These are phyloP conservation scores for Mythimna lalbum DNA, from an alignment of 2,888 invertebrate species.

Conservation along the genomic window DNA sequence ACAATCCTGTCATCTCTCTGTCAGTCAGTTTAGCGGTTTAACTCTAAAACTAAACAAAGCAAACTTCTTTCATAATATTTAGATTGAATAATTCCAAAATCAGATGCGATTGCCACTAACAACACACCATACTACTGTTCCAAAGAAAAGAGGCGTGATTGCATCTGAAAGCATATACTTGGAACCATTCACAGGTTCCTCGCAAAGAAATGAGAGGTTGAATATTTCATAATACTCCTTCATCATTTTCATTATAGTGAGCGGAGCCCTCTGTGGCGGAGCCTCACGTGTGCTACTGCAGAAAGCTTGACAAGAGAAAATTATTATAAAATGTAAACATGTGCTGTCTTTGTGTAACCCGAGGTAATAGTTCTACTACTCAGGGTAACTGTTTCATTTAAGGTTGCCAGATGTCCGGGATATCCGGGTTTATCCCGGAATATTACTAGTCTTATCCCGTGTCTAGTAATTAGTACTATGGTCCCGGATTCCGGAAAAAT, in stretches of 20 bases:
- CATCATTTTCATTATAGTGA: slow-evolving; percentile 10
- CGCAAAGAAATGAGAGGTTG: slow-evolving; percentile 7
- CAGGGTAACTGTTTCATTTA: background rate
- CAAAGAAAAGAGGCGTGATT: background rate
- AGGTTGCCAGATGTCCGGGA: no score
- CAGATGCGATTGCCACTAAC: no score
- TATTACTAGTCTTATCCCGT: no score
- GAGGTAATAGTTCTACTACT: background rate
- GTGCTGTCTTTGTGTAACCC: background rate
- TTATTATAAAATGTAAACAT: slow-evolving; percentile 5
- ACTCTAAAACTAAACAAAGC: background rate
- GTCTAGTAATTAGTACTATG: no score
- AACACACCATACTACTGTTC: background rate
- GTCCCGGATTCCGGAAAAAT: no score
- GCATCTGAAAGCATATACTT: background rate
- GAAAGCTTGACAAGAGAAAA: background rate
- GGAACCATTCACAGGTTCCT: background rate
- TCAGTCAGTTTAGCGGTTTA: background rate
- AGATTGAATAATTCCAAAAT: background rate
- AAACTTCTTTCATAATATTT: no score
- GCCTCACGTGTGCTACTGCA: background rate
- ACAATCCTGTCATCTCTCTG: background rate
- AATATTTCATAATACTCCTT: slow-evolving; percentile 28
- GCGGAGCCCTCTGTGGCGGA: no score
- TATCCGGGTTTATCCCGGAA: no score